Evolutionary conservation across 2,888 invertebrate genomes (phyloP).

Genomic region (Alloscopus bannaensis): DNA sequence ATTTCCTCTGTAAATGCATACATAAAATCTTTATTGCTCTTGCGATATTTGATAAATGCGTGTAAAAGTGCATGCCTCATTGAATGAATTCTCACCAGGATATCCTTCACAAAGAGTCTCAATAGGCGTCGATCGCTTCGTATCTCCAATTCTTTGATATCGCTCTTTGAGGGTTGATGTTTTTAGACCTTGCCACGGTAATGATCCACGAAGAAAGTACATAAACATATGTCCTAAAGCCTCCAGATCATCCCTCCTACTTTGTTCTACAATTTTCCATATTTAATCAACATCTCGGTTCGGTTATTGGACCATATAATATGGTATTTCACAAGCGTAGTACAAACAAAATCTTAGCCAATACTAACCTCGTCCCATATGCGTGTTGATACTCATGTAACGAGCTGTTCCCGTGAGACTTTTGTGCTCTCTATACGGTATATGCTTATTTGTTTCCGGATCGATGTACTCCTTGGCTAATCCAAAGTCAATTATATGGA

Average conservation of each 20-base stretch:
- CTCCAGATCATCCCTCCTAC: constrained; percentile 98
- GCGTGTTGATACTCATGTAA: constrained; percentile 99
- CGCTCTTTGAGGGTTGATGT: constrained; percentile 99
- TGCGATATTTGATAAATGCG: neutral
- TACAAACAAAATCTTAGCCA: neutral
- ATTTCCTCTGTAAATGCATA: constrained; percentile 88
- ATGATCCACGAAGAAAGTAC: constrained; percentile 99
- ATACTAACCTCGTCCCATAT: constrained; percentile 93
- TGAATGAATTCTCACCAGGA: constrained; percentile 80
- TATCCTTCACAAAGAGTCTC: constrained; percentile 87
- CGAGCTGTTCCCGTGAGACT: constrained; percentile 99
- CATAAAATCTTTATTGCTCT: neutral
- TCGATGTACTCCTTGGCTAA: constrained; percentile 99
- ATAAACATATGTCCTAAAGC: constrained; percentile 99
- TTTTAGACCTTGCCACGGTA: constrained; percentile 95
- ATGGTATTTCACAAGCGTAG: neutral
- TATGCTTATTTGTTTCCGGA: constrained; percentile 99
- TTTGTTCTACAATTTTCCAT: constrained; percentile 86
- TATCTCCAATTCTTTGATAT: constrained; percentile 99
- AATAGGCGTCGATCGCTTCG: constrained; percentile 98
- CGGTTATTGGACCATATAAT: neutral
- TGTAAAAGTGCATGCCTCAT: neutral
- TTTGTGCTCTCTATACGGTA: constrained; percentile 99
- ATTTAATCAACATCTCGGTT: no score
- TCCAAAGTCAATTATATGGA: constrained; percentile 99